A percentile compares a stretch with the other conserved stretches of the same genome.
Conservation (phyloP, 2,888 invertebrate species). For the Sphaerophoria taeniata region DNA sequence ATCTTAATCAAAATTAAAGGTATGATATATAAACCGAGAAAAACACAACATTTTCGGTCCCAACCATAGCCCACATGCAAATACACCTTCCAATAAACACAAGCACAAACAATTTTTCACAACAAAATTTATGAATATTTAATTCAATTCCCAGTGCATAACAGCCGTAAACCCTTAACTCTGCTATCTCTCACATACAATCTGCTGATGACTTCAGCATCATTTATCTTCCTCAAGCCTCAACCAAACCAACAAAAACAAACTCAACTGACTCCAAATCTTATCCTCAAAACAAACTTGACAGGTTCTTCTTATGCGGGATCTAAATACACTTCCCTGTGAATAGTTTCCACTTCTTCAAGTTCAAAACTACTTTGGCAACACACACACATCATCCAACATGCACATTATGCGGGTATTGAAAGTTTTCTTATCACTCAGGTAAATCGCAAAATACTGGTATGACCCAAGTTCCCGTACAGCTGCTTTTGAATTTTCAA, state of each 20-base stretch:
- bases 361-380: background rate
- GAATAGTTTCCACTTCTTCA: constrained; percentile 14
- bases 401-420: background rate
- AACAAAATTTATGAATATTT: constrained; percentile 1
- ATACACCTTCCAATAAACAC: background rate
- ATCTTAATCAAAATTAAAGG: too few species aligned
- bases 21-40: too few species aligned
- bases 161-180: background rate
- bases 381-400: background rate
- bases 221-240: constrained; percentile 34
- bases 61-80: too few species aligned
- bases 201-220: constrained; percentile 26
- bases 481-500: constrained; percentile 55
- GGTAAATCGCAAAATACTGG: background rate
- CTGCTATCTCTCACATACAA: background rate
- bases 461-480: background rate
- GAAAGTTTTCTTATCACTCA: constrained; percentile 16
- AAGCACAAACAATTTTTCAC: background rate
- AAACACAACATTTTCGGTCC: too few species aligned
- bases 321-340: background rate
- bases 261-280: background rate
- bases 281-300: constrained; percentile 18
- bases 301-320: constrained; percentile 18
- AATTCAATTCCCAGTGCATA: background rate
- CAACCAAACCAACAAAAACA: too few species aligned